Base-by-base conservation (phyloP, 2,797 vertebrate genomes). In the Fringilla coelebs region DNA sequence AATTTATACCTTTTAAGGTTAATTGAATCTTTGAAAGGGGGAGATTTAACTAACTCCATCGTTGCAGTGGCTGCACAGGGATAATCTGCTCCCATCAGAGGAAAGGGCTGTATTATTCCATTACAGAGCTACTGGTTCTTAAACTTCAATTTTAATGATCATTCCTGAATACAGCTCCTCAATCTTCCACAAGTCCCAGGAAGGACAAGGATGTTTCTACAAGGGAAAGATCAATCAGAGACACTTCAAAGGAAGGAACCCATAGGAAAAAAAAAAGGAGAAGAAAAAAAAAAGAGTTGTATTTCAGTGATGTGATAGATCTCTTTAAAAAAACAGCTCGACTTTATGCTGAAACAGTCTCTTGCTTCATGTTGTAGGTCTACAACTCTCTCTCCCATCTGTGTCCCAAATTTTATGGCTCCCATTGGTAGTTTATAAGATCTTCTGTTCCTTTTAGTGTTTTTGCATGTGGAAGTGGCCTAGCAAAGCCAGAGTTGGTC, bases 201-300 rank as follows among this genome's bases (percentile, higher is more conserved):
- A 63, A 84, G 6, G 13, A 54, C 32, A 6, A 55, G 2, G 2
- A 10, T 68, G 7, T 36, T 79, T 90, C 38, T 68, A 40, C 14
- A 38, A 21, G 7, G 10, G 31, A 63, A 81, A 74, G 11, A 43
- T 54, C 62, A 48, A 12, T 48, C 8, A 78, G 18, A 91, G 34
- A 46, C 31, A 17, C 8, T 57, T 68, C 21, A 82, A 75, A 78
- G 29, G 51, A 60, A 34, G 12, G 0, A 87, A 71, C 36, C 10
- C 1, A 25, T 17, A 5, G 7, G 1, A 10, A 34, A 34, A 66
- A 14, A 43, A 43, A 20, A 68, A 17, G 29, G 6, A 20, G 26
- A 31, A 71, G 13, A 66, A 73, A 2, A 0, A 46, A 40, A 12
- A 31, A 15, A 31, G 2, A 2, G 2, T 54, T 0, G 2, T 67